A percentile compares a stretch with the other conserved stretches of the same genome.
These are phyloP conservation scores for human (Homo sapiens) DNA, from an alignment of 2,113 vertebrate species.

Conservation along the genomic window GRCh38 chrX:5341501-5342000, in stretches of 20 bases:
- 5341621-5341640: too few relatives aligned
- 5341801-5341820: background rate
- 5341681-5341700: background rate
- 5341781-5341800: background rate
- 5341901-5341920: background rate
- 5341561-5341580: too few relatives aligned
- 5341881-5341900: too few relatives aligned
- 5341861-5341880: too few relatives aligned
- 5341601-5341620: too few relatives aligned
- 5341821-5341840: background rate
- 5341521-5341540: too few relatives aligned
- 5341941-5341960: background rate
- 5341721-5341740: background rate
- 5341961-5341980: background rate
- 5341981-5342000: fast-evolving
- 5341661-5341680: too few relatives aligned
- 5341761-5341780: background rate
- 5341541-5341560: too few relatives aligned
- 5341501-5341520: too few relatives aligned
- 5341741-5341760: background rate
- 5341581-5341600: too few relatives aligned
- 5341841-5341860: background rate
- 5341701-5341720: background rate
- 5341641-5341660: too few relatives aligned
- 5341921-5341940: background rate